phyloP scores from a whole-genome alignment of 2,797 vertebrate species.

The Orientallactaga sibirica region DNA sequence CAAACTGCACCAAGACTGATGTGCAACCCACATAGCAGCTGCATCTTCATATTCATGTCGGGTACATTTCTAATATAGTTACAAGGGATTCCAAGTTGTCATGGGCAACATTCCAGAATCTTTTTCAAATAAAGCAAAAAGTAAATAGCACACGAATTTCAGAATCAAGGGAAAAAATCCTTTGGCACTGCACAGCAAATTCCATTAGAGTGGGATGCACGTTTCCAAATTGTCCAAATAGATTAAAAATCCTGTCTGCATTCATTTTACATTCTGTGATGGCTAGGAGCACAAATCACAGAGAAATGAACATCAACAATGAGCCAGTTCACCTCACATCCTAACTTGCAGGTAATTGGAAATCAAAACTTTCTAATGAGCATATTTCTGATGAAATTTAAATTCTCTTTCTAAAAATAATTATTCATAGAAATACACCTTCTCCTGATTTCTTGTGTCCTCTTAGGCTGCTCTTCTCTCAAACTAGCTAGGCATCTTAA shows the following conservation, averaged over 20 bases:
- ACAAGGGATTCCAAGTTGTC: slow-evolving; percentile 59
- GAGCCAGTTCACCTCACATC: background rate
- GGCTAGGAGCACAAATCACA: background rate
- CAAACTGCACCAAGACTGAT: background rate
- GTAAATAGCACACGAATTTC: slow-evolving; percentile 67
- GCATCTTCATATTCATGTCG: background rate
- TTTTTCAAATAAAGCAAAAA: slow-evolving; percentile 70
- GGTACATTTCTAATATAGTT: slow-evolving; percentile 55
- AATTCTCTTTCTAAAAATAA: slow-evolving; percentile 49
- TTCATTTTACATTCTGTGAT: slow-evolving; percentile 39
- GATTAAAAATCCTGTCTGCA: slow-evolving; percentile 43
- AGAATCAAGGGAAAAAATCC: slow-evolving; percentile 64
- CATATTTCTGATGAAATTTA: slow-evolving; percentile 55
- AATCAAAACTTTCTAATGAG: slow-evolving; percentile 70
- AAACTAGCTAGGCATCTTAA: background rate
- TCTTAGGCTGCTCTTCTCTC: background rate
- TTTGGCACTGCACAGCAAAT: slow-evolving; percentile 39
- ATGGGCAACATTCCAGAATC: slow-evolving; percentile 68
- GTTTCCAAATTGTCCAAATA: slow-evolving; percentile 64
- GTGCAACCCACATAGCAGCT: background rate
- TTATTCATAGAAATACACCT: background rate
- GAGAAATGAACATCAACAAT: background rate
- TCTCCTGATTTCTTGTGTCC: background rate
- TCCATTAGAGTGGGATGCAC: slow-evolving; percentile 61
- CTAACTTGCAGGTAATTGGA: slow-evolving; percentile 42